Base-by-base conservation (phyloP, 1,140 invertebrate species). In the Panagrolaimus sp. region DNA sequence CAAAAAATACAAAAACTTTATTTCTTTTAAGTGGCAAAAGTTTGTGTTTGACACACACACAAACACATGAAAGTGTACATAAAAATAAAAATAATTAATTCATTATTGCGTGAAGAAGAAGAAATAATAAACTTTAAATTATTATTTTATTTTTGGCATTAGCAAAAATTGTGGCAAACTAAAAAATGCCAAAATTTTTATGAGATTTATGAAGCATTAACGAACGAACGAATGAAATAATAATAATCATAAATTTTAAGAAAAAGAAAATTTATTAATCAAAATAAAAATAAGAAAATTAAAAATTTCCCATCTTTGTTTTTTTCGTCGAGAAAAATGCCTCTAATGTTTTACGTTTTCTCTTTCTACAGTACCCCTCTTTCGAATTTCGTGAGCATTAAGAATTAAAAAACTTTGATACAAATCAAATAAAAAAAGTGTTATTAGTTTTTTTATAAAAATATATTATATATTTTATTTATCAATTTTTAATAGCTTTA, bases 11-110 rank as follows among this genome's bases (percentile, higher is more conserved):
- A 38, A 38, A 38, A 38, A n/a, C n/a, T n/a, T n/a, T n/a, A n/a
- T n/a, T 38, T 38, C 7, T 38, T 7, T 38, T 38, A 38, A 38
- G 32, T 38, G 32, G 32, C 32, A 38, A 38, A 38, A 38, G 32
- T 38, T 38, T 38, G 32, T 38, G 32, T 38, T 38, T 38, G 32
- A 38, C 32, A 38, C n/a, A n/a, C n/a, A n/a, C n/a, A n/a, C n/a
- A n/a, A n/a, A n/a, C n/a, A n/a, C n/a, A n/a, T n/a, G n/a, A n/a
- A n/a, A n/a, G n/a, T n/a, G n/a, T n/a, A n/a, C n/a, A n/a, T n/a
- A n/a, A n/a, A n/a, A n/a, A n/a, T n/a, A 52, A 52, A 52, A 52
- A 52, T 58, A 58, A 58, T 58, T 58, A 58, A 58, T 58, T 58
- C 52, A 58, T 58, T 58, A 58, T 58, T 58, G 52, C 52, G 52